These are phyloP conservation scores for Armadillidium nasatum DNA, from an alignment of 1,140 invertebrate genomes.

Conservation along the genomic window DNA sequence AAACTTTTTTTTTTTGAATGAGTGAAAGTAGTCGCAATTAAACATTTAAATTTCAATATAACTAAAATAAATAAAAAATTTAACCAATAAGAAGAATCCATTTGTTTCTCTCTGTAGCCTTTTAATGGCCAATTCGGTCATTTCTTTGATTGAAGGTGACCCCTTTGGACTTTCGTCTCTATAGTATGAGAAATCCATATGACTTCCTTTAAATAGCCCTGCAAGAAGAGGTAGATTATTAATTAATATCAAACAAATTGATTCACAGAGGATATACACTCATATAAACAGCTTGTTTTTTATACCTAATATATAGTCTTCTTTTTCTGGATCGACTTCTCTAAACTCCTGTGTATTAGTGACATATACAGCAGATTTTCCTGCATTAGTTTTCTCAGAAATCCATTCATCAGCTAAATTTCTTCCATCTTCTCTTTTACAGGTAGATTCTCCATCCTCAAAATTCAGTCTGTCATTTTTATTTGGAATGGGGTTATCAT, in stretches of 20 bases:
- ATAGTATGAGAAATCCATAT: no score
- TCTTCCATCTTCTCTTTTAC: constrained; percentile 56
- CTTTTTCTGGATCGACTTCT: not conserved
- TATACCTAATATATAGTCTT: no score
- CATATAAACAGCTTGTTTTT: no score
- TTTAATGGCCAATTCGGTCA: constrained; percentile 21
- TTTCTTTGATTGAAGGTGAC: not conserved
- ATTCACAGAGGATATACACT: no score
- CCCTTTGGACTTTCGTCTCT: no score
- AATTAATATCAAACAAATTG: no score
- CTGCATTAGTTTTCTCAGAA: constrained; percentile 58
- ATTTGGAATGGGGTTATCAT: no score
- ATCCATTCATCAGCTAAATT: constrained; percentile 59
- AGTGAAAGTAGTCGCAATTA: not conserved
- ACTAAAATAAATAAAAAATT: no score
- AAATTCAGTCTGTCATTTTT: no score
- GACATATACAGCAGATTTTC: constrained; percentile 26
- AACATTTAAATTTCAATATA: not conserved
- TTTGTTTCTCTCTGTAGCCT: constrained; percentile 4
- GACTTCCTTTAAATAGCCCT: no score
- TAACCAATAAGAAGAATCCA: constrained; percentile 16
- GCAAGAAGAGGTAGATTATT: no score
- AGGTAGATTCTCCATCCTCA: constrained; percentile 16
- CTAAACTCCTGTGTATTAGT: no score
- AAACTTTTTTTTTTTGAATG: not conserved